These are phyloP conservation scores for Dendrolimus houi DNA, from an alignment of 2,888 invertebrate species.

Conservation along the genomic window DNA sequence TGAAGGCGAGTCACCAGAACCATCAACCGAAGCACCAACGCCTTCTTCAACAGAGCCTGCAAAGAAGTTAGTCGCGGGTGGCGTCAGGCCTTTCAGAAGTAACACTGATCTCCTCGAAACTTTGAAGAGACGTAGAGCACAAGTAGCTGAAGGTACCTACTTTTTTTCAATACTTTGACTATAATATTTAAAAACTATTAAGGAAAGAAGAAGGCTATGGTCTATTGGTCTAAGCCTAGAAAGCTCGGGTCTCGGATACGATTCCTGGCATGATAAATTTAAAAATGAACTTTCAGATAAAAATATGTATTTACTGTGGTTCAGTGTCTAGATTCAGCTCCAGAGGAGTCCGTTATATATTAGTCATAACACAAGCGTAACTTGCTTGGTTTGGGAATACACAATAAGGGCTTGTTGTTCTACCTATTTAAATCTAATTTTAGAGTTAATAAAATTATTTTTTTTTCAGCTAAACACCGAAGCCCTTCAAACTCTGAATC, in stretches of 20 bases:
- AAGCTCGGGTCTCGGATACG: no score
- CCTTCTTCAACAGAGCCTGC: conserved; percentile 80
- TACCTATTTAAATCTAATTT: no score
- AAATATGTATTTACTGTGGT: no score
- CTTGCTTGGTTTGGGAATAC: no score
- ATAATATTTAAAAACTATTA: background rate
- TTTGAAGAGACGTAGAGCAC: conserved; percentile 83
- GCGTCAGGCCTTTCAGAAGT: conserved; percentile 86
- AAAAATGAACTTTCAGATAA: no score
- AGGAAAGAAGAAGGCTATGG: background rate
- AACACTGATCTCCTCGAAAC: conserved; percentile 85
- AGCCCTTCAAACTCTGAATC: conserved; percentile 32
- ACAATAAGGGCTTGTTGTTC: no score
- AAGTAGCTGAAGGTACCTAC: conserved; percentile 76
- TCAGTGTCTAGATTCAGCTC: no score
- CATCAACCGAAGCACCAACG: conserved; percentile 68
- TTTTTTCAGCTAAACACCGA: conserved; percentile 50
- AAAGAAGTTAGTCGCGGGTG: conserved; percentile 79
- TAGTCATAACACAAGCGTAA: no score
- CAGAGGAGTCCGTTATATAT: no score
- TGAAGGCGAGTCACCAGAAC: conserved; percentile 59
- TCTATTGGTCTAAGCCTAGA: no score
- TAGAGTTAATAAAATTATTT: conserved; percentile 2
- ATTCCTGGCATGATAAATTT: no score
- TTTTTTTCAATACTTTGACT: background rate